Conservation (phyloP, 2,888 invertebrate genomes). For the Eudiplozoon nipponicum region DNA sequence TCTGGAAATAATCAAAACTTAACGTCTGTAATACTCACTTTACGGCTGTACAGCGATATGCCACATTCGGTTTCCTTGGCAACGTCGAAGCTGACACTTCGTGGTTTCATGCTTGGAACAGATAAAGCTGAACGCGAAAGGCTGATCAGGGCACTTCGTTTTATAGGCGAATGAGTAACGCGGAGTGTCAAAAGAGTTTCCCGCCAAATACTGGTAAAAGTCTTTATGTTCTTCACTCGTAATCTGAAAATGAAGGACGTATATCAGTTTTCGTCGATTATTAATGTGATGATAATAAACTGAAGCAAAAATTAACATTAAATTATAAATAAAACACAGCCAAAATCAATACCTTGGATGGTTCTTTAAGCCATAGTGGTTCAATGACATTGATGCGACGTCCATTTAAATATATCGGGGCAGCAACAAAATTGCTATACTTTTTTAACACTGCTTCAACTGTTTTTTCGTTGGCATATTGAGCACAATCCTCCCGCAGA, state of each 20-base stretch:
- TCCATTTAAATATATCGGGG: constrained; percentile 60
- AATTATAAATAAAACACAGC: no score
- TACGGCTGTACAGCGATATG: constrained; percentile 54
- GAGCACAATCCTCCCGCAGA: constrained; percentile 33
- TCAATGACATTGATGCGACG: constrained; percentile 53
- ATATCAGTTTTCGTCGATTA: neutral
- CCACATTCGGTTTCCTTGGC: constrained; percentile 41
- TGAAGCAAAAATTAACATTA: no score
- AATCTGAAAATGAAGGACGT: constrained; percentile 26
- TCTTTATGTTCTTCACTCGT: constrained; percentile 53
- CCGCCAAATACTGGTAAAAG: constrained; percentile 50
- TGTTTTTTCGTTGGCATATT: constrained; percentile 16
- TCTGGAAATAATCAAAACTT: no score
- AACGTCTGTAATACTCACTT: no score
- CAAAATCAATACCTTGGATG: constrained; percentile 9
- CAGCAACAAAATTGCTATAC: constrained; percentile 82
- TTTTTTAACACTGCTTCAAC: constrained; percentile 50
- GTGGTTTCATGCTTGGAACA: constrained; percentile 33
- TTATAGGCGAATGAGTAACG: constrained; percentile 50
- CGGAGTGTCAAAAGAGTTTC: constrained; percentile 53
- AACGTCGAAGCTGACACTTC: neutral
- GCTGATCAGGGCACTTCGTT: constrained; percentile 50
- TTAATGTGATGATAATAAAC: neutral
- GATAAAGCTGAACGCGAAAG: constrained; percentile 48
- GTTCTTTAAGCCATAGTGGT: constrained; percentile 19